phyloP scores from a whole-genome alignment of 1,140 invertebrate genomes.

The Rhagoletis pomonella region DNA sequence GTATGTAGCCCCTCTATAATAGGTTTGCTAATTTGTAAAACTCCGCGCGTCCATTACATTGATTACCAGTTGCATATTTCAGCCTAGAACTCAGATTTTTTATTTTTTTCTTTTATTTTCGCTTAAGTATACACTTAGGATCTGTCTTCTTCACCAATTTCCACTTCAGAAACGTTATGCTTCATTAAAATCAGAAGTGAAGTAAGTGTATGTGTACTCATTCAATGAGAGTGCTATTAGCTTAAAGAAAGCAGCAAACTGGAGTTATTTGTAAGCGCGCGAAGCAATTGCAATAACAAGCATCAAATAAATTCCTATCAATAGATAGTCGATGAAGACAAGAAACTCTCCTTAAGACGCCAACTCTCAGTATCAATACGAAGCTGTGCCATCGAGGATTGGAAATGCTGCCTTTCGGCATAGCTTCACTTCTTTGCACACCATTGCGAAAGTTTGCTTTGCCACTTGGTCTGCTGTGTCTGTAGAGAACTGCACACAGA shows the following conservation, averaged over 20 bases:
- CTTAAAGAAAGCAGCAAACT: background rate
- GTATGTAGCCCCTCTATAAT: too few species aligned
- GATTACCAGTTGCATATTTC: constrained; percentile 34
- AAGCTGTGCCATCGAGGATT: background rate
- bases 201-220: background rate
- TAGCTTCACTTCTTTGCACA: background rate
- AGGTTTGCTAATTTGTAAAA: too few species aligned
- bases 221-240: background rate
- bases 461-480: background rate
- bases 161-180: constrained; percentile 5
- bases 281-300: background rate
- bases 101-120: background rate
- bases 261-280: background rate
- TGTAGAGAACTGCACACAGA: too few species aligned
- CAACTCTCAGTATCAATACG: constrained; percentile 10
- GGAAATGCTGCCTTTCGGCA: background rate
- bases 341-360: background rate
- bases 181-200: constrained; percentile 34
- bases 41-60: background rate
- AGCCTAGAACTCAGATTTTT: background rate
- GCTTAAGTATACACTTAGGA: background rate
- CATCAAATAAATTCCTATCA: background rate
- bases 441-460: constrained; percentile 10
- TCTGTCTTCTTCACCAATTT: background rate
- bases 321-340: background rate